Evolutionary conservation across 2,113 vertebrate species (phyloP), one percentile per base, ranked within the genome.

Genomic region (Passer domesticus): DNA sequence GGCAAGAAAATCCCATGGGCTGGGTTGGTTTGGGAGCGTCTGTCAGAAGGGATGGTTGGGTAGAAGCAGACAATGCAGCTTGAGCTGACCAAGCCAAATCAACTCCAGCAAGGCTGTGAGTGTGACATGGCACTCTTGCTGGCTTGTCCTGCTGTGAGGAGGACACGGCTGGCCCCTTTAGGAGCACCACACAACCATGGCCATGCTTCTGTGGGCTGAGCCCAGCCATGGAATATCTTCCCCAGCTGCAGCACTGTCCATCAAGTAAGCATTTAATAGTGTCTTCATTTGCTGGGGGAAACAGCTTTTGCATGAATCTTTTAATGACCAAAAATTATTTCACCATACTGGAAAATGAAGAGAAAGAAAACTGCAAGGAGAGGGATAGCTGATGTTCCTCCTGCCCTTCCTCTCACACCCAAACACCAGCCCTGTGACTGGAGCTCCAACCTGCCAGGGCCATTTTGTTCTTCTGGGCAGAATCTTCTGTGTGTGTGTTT

Each of bases 81-180:
- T 47, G 35, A 69, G 23, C 35, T 28, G 58, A 50, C 9, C 22
- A 46, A 89, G 53, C 10, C 43, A 41, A 63, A 50, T 7, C 3
- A 9, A 7, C 60, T 55, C 13, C 41, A 59, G 47, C 52, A 80
- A 4, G 41, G 15, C 63, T 58, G 28, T 31, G 18, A 12, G 2
- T 41, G 23, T 35, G 24, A 18, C 27, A 3, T 19, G 30, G 30
- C 39, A 39, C 7, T 8, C 16, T 52, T 52, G 39, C 39, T 76
- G 64, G 22, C 44, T 41, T 30, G 28, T 25, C 18, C 58, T 76
- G 35, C 39, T 39, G 23, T 1, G 16, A 68, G 23, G 15, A 63
- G 49, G 11, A 39, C 4, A 1, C 0, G 1, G 15, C 3, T 5
- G 4, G 10, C 12, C 41, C 8, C 2, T 28, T 63, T 35, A 75